phyloP scores from a whole-genome alignment of 1,140 invertebrate genomes.

The Temnothorax nylanderi region DNA sequence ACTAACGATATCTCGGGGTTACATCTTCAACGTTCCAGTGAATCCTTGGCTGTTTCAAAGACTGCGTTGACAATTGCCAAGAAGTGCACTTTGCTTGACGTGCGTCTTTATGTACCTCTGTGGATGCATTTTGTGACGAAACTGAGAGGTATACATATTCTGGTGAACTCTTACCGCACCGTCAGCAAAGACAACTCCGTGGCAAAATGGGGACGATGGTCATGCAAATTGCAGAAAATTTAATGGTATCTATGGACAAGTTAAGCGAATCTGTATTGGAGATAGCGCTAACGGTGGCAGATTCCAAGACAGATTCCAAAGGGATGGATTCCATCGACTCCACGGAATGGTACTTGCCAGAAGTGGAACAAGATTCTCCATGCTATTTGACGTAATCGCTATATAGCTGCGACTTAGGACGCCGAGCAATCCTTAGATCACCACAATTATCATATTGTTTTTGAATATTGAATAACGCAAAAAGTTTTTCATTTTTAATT shows the following conservation, averaged over 20 bases:
- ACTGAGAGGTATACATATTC: not conserved
- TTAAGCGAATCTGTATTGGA: not conserved
- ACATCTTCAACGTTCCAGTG: too few species aligned
- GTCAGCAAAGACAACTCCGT: not conserved
- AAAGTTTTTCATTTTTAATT: not conserved
- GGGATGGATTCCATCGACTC: not conserved
- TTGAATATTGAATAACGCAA: not conserved
- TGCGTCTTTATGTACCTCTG: too few species aligned
- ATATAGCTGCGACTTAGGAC: not conserved
- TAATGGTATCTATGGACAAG: not conserved
- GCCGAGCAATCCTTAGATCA: not conserved
- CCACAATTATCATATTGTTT: not conserved
- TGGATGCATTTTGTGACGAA: too few species aligned
- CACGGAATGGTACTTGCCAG: not conserved
- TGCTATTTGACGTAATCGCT: not conserved
- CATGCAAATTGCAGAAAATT: not conserved
- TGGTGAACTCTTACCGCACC: not conserved
- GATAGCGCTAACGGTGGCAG: not conserved
- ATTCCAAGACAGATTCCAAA: constrained; percentile 3
- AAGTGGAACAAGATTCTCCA: not conserved
- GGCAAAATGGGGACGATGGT: not conserved
- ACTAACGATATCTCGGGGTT: too few species aligned
- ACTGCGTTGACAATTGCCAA: too few species aligned
- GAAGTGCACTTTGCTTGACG: too few species aligned
- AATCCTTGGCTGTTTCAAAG: too few species aligned